Evolutionary conservation across 1,140 invertebrate genomes (phyloP), one percentile per base, ranked within the genome.

Genomic region (Philotrypesis tridentata): DNA sequence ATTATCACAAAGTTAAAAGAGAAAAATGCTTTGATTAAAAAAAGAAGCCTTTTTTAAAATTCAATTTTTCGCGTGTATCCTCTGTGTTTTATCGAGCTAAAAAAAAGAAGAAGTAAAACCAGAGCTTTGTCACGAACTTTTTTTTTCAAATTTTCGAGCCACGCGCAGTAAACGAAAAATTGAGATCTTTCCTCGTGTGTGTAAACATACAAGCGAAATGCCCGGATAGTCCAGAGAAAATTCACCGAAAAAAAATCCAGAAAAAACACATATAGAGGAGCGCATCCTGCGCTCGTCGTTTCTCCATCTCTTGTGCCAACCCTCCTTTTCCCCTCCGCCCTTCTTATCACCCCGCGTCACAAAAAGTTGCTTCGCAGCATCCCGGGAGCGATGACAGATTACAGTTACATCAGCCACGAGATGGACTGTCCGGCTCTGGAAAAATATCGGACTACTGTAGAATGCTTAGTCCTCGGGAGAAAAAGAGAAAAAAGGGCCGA

Each of bases 371-470:
- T 48, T 23, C 37, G 11, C 7, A 17, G 14, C 40, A 25, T 67
- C 31, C 68, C 31, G 33, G 48, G n/a, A 77, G 25, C 31, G 48
- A 55, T 55, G 48, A 55, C 48, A 55, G 74, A 31, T 61, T 76
- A 63, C n/a, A n/a, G n/a, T n/a, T 27, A 27, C 60, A 33, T 29
- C 27, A 61, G 33, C 11, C 9, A 25, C 27, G n/a, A 65, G 63
- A 65, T 65, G 63, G 17, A 65, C 63, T 65, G 12, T 23, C 25
- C 23, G 23, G 9, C 2, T 8, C 2, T 29, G 17, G 23, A 65
- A 65, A 65, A 65, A 65, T 65, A 65, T 17, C 63, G 23, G 27
- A 25, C 25, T 29, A 21, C 63, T 29, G n/a, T 27, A 27, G n/a
- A 29, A 65, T 2, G 63, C 11, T 65, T 29, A 65, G 63, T 65